phyloP scores from a whole-genome alignment of 2,797 vertebrate species.

The Heteromormyrus szaboi region DNA sequence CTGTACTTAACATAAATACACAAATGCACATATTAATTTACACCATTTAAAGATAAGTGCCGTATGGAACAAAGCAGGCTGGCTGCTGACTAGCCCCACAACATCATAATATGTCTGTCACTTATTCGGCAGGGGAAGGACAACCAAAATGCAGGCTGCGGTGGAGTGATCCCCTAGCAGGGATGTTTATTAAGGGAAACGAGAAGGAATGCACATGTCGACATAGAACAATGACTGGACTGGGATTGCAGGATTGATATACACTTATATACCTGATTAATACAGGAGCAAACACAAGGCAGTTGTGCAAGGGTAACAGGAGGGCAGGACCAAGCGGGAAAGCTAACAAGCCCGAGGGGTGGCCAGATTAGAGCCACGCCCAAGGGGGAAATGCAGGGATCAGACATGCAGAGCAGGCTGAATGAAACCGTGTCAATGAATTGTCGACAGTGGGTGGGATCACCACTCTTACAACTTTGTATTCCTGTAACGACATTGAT shows the following conservation, averaged over 20 bases:
- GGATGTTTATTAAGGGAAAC: neutral
- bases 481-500: neutral
- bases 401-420: neutral
- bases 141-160: neutral
- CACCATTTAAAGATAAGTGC: neutral
- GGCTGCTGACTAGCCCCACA: neutral
- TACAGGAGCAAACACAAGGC: neutral
- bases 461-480: neutral
- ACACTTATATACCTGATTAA: neutral
- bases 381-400: neutral
- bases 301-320: neutral
- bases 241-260: neutral
- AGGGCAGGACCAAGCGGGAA: neutral
- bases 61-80: neutral
- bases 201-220: neutral
- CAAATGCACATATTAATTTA: neutral
- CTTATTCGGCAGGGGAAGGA: neutral
- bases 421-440: neutral
- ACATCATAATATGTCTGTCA: neutral
- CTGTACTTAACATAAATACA: neutral
- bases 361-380: neutral
- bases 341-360: neutral
- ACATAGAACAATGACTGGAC: neutral
- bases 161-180: neutral
- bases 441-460: neutral